Base-by-base conservation (phyloP, 2,888 invertebrate species). In the Lepetodrilus schrolli region DNA sequence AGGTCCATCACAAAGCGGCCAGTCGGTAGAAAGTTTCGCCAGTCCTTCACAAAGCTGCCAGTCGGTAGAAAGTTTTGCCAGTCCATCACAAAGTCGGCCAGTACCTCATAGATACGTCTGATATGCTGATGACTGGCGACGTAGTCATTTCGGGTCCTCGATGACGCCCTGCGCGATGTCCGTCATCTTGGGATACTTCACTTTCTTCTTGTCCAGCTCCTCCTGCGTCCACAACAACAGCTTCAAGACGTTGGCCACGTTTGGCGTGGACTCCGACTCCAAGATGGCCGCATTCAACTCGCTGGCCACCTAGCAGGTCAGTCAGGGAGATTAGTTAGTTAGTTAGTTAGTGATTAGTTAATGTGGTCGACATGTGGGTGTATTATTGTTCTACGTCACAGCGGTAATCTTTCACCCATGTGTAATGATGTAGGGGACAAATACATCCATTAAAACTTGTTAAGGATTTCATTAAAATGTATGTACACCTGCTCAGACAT, bases 201-300 rank as follows among this genome's bases (percentile, higher is more conserved):
- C 94, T 91, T 96, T 96, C 89, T 96, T 96, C 88, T 95, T 96
- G 90, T 97, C 97, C 30, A 99, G 92, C 90, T 98, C 96, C 73
- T 96, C 95, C 91, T 99, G 98, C 0, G 97, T 96, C 98, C 98
- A 99, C 58, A 98, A 92, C 83, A 99, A 95, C 91, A 98, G 93
- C 90, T 97, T 96, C 10, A 99, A 92, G 17, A 98, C 92, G 86
- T 95, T 96, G 87, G 96, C 96, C 74, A 99, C 92, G 90, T 97
- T 95, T 1, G 98, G 97, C 74, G 96, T 95, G 4, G 90, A 84
- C 90, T 98, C 97, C 92, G 95, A 95, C 90, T 96, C 96, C 72
- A 99, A 92, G 84, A 99, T 97, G n/a, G 98, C 98, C 66, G 98
- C 96, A 91, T 99, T 99, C 20, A 99, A 93, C 92, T 98, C 98